Evolutionary conservation across 2,888 invertebrate genomes (phyloP).

Genomic region (Allacma fusca): DNA sequence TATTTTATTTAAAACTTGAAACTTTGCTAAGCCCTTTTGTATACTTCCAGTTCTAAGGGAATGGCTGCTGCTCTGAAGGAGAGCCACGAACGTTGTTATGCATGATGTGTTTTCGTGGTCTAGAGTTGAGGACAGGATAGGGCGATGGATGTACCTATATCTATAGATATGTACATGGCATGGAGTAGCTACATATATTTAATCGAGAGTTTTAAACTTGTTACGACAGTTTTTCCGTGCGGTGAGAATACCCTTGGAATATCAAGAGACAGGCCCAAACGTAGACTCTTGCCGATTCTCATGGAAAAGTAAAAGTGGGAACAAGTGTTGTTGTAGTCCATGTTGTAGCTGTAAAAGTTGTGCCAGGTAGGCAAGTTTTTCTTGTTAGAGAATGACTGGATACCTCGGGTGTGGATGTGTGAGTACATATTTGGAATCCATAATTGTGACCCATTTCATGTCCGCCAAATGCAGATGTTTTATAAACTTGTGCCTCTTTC

Average conservation of each 20-base stretch:
- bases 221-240: neutral
- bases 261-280: neutral
- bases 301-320: neutral
- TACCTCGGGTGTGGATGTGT: neutral
- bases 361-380: neutral
- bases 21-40: neutral
- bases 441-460: slow-evolving; percentile 11
- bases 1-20: slow-evolving; percentile 11
- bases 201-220: slow-evolving; percentile 8
- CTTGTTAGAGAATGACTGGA: neutral
- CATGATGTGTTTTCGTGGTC: no score
- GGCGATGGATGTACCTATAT: no score
- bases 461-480: slow-evolving; percentile 16
- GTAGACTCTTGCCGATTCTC: no score
- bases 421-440: neutral
- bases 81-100: no score
- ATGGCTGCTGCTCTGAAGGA: no score
- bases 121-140: no score
- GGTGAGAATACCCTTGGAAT: neutral
- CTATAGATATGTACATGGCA: no score
- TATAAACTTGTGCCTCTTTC: slow-evolving; percentile 11
- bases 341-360: neutral
- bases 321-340: neutral
- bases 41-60: neutral
- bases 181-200: neutral